Evolutionary conservation across 2,797 vertebrate species (phyloP).

Genomic region (Tenualosa thibaudeaui): DNA sequence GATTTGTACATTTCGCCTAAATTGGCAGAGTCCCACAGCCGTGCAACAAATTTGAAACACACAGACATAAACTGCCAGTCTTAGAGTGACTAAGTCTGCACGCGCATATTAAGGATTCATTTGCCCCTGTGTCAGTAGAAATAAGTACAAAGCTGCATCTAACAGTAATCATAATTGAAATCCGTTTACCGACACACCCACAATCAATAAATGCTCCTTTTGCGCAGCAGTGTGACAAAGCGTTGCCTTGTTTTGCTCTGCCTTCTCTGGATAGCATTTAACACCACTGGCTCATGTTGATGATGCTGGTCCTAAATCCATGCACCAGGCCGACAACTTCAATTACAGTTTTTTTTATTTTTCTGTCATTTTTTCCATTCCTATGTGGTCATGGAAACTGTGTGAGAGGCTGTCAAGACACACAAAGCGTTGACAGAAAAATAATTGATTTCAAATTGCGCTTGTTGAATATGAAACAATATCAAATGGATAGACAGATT

Average conservation of each 20-base stretch:
- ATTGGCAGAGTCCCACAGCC: background rate
- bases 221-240: slow-evolving; percentile 21
- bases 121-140: background rate
- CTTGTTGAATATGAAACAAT: slow-evolving; percentile 12
- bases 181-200: background rate
- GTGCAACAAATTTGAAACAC: background rate
- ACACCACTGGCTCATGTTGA: slow-evolving; percentile 56
- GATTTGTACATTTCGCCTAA: background rate
- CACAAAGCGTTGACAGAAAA: slow-evolving; percentile 50
- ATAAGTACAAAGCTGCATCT: background rate
- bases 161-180: slow-evolving; percentile 11
- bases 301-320: slow-evolving; percentile 53
- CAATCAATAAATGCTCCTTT: background rate
- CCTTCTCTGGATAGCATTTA: slow-evolving; percentile 40
- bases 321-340: slow-evolving; percentile 58
- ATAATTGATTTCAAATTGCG: slow-evolving; percentile 45
- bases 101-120: background rate
- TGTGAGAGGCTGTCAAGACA: slow-evolving; percentile 42
- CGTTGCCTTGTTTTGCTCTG: slow-evolving; percentile 1
- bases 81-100: background rate
- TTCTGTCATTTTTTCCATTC: slow-evolving; percentile 48
- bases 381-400: slow-evolving; percentile 50
- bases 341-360: slow-evolving; percentile 63
- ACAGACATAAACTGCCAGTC: background rate
- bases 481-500: background rate